phyloP scores from a whole-genome alignment of 2,797 vertebrate genomes.

The Poecilia picta region DNA sequence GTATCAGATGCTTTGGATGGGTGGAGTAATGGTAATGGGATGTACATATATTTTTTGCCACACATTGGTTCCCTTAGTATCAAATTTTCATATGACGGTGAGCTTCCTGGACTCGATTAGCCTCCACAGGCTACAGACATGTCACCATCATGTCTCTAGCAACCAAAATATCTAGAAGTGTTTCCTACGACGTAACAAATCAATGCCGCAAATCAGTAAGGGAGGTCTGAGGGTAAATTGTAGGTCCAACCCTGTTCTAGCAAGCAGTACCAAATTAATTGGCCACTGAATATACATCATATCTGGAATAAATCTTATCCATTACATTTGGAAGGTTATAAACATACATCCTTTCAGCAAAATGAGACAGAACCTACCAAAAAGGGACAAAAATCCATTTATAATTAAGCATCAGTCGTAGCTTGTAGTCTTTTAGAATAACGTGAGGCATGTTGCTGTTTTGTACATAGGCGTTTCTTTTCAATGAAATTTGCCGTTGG shows the following conservation, averaged over 20 bases:
- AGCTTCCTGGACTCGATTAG: neutral
- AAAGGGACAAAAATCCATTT: neutral
- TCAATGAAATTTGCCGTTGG: neutral
- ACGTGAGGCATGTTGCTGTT: neutral
- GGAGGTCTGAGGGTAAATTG: neutral
- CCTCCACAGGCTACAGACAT: neutral
- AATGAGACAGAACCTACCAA: neutral
- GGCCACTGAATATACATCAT: neutral
- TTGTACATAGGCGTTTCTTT: neutral
- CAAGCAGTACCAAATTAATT: neutral
- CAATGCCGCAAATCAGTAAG: neutral
- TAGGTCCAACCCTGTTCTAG: neutral
- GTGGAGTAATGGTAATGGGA: neutral
- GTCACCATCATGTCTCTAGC: neutral
- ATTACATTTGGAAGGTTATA: neutral
- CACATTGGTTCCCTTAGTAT: neutral
- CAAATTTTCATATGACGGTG: neutral
- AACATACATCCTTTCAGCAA: neutral
- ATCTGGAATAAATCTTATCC: neutral
- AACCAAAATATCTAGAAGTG: neutral
- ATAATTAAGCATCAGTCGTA: neutral
- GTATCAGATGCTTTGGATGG: neutral
- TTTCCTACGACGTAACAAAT: neutral
- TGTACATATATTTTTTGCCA: neutral
- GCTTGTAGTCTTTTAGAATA: neutral